Conservation (phyloP, 23 tunicate genomes). For the Phallusia fumigata region DNA sequence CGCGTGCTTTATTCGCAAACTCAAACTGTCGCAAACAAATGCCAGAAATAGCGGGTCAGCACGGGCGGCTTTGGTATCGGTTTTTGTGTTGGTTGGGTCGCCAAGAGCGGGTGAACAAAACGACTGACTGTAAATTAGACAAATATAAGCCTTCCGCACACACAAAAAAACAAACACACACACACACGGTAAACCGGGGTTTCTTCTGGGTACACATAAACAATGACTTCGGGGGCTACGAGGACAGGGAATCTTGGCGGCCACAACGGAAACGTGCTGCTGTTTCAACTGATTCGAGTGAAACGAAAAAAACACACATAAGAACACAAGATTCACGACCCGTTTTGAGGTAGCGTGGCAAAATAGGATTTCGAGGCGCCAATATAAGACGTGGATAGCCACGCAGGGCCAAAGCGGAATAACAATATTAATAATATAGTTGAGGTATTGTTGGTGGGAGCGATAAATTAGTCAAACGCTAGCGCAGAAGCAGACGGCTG, state of each 20-base stretch:
- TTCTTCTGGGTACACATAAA: constrained; percentile 8
- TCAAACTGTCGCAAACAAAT: not conserved
- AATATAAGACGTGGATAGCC: not conserved
- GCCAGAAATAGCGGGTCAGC: not conserved
- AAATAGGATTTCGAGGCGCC: constrained; percentile 2
- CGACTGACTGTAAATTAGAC: not conserved
- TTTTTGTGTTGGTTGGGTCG: not conserved
- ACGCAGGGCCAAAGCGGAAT: not conserved
- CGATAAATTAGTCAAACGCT: constrained; percentile 1
- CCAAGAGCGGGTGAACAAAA: not conserved
- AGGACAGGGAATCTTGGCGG: not conserved
- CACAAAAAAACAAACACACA: not conserved
- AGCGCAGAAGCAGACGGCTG: not conserved
- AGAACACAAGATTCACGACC: not conserved
- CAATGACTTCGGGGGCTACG: not conserved
- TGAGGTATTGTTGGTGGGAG: constrained; percentile 2
- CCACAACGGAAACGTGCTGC: not conserved
- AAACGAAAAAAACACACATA: not conserved
- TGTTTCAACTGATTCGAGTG: not conserved
- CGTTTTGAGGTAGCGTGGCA: constrained; percentile 7
- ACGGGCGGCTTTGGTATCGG: constrained; percentile 9
- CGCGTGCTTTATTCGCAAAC: constrained; percentile 8
- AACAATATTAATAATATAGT: not conserved
- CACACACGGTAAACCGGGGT: not conserved
- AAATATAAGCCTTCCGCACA: not conserved